Base-by-base conservation (phyloP, 1,140 invertebrate species). In the Hyles euphorbiae region DNA sequence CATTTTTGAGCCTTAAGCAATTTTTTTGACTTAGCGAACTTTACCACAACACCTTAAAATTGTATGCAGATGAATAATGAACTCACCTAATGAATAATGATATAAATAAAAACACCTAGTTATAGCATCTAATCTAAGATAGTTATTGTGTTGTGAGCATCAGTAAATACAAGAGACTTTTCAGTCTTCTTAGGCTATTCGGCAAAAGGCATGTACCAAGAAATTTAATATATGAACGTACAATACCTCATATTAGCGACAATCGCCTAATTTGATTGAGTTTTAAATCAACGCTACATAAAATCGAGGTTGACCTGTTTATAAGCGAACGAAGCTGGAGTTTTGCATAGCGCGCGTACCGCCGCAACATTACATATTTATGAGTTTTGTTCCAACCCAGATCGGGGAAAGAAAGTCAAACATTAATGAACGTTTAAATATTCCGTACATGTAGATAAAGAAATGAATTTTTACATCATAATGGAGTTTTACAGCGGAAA, bases 381-480 rank as follows among this genome's bases (percentile, higher is more conserved):
- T 87, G 81, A 87, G 80, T 71, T 77, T 76, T 82, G 76, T 86
- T 83, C 68, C 72, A 70, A 64, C 64, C 63, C 68, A 63, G 75
- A 82, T 84, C 77, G 75, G 44, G 63, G 74, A 78, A 85, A 82
- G 79, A 83, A 87, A 86, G 76, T 87, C 72, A 87, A 87, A 87
- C 73, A 86, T 86, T 87, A 87, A 87, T 87, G 80, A 83, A 82
- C 68, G 81, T 60, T 82, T 78, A 76, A 78, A 85, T 83, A 85
- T 87, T 86, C 81, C 68, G 75, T 81, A 82, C 80, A 76, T 83
- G 77, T 81, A 82, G 78, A 83, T 82, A 83, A 80, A 80, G 77
- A 79, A 78, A 83, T 78, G 72, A 76, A 83, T 80, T 81, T 81
- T 83, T 80, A 78, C 78, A 80, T 80, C 67, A 83, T 78, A 81